Conservation (phyloP, 2,888 invertebrate genomes). For the Macaria notata region DNA sequence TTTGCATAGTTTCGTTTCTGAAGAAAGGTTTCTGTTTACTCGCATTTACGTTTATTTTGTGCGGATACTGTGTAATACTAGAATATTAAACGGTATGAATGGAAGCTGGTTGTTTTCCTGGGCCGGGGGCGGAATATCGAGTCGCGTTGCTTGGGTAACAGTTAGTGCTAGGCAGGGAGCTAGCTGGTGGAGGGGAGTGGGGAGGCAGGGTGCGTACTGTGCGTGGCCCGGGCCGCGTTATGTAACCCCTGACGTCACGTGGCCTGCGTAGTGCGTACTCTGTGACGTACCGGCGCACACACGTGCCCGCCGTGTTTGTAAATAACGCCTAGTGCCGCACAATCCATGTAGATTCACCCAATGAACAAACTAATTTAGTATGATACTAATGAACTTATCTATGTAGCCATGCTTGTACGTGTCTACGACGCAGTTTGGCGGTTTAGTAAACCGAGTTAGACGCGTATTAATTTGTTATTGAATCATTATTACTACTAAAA, state of each 20-base stretch:
- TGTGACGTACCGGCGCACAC: slow-evolving; percentile 19
- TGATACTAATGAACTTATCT: too few relatives aligned
- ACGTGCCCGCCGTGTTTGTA: slow-evolving; percentile 33
- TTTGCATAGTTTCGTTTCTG: background rate
- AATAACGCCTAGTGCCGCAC: slow-evolving; percentile 15
- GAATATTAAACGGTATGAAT: slow-evolving; percentile 52
- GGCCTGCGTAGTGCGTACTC: slow-evolving; percentile 24
- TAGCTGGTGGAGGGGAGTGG: slow-evolving; percentile 17
- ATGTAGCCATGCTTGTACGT: too few relatives aligned
- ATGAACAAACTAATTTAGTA: too few relatives aligned
- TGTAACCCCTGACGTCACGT: slow-evolving; percentile 32
- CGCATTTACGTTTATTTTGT: slow-evolving; percentile 16
- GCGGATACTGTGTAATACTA: slow-evolving; percentile 39
- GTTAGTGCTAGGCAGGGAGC: slow-evolving; percentile 23
- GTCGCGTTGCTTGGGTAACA: slow-evolving; percentile 33
- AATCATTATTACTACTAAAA: too few relatives aligned
- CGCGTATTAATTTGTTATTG: too few relatives aligned
- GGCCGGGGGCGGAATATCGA: slow-evolving; percentile 31
- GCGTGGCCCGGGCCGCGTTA: slow-evolving; percentile 12
- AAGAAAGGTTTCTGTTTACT: slow-evolving; percentile 28
- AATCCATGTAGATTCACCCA: too few relatives aligned
- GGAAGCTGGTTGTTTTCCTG: slow-evolving; percentile 45
- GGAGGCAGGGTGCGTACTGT: slow-evolving; percentile 19
- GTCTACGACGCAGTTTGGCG: too few relatives aligned
- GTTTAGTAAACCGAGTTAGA: too few relatives aligned